A percentile compares a stretch with the other conserved stretches of the same genome.
These are phyloP conservation scores for Villa cingulata DNA, from an alignment of 2,888 invertebrate species.

Conservation along the genomic window DNA sequence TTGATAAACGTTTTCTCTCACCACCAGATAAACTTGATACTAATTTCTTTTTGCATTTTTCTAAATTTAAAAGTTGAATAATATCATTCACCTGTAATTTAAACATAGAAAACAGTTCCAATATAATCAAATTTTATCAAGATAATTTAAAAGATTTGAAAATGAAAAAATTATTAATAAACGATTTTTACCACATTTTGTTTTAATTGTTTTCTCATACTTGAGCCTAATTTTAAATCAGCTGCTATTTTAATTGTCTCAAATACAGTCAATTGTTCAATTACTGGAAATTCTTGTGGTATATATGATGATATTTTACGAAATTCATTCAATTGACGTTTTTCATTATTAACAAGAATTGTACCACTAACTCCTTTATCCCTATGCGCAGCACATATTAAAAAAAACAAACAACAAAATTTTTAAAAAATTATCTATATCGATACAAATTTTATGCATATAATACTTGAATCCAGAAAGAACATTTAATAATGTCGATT, in stretches of 20 bases:
- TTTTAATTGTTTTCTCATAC: conserved; percentile 47
- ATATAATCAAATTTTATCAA: no score
- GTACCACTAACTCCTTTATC: conserved; percentile 43
- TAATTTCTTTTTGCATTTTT: conserved; percentile 48
- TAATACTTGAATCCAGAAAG: conserved; percentile 54
- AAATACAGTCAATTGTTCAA: conserved; percentile 64
- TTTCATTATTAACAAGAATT: conserved; percentile 53
- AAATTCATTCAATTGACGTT: conserved; percentile 49
- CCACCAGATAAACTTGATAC: conserved; percentile 70
- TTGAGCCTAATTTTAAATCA: conserved; percentile 62
- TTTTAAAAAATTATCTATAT: background rate
- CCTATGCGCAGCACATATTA: background rate
- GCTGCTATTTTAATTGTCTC: conserved; percentile 76
- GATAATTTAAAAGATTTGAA: no score
- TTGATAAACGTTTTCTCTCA: conserved; percentile 75
- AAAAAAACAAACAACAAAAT: background rate
- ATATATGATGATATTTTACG: conserved; percentile 56
- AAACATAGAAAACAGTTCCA: conserved; percentile 16
- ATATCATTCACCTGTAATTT: conserved; percentile 38
- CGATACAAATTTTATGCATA: no score
- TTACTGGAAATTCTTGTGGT: conserved; percentile 70
- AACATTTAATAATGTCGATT: conserved; percentile 61
- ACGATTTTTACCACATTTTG: conserved; percentile 44
- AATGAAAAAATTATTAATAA: background rate
- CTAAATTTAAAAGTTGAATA: conserved; percentile 57